A percentile compares a stretch with the other conserved stretches of the same genome.
These are phyloP conservation scores for Prenolepis imparis DNA, from an alignment of 2,888 invertebrate genomes.

Conservation along the genomic window DNA sequence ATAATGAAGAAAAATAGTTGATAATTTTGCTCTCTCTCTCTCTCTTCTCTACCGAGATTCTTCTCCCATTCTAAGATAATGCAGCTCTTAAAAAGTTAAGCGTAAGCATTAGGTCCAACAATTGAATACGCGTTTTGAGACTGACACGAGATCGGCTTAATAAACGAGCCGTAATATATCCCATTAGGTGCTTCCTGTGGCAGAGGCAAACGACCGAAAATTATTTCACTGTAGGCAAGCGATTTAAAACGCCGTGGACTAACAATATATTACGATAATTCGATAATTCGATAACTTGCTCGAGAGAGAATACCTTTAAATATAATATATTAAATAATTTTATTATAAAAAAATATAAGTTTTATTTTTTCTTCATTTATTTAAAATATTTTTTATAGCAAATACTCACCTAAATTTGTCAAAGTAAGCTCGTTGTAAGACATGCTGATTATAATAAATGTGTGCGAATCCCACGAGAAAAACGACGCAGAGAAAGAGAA, in stretches of 20 bases:
- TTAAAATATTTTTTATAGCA: neutral
- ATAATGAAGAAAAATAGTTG: neutral
- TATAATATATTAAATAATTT: neutral
- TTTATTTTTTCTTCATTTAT: neutral
- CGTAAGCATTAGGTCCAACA: slow-evolving; percentile 26
- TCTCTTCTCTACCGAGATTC: too few relatives aligned
- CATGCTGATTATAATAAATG: slow-evolving; percentile 93
- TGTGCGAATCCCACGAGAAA: slow-evolving; percentile 95
- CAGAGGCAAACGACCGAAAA: slow-evolving; percentile 66
- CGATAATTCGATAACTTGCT: slow-evolving; percentile 12
- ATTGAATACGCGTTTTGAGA: slow-evolving; percentile 54
- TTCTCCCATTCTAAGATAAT: slow-evolving; percentile 43
- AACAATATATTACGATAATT: slow-evolving; percentile 27
- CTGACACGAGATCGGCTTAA: slow-evolving; percentile 45
- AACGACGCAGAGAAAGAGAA: slow-evolving; percentile 93
- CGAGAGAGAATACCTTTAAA: neutral
- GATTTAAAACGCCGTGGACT: slow-evolving; percentile 2
- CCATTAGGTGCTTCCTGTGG: slow-evolving; percentile 73
- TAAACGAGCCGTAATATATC: slow-evolving; percentile 69
- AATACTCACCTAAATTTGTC: slow-evolving; percentile 89
- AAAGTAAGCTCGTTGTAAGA: slow-evolving; percentile 93
- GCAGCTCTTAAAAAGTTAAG: slow-evolving; percentile 38
- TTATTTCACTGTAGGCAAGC: slow-evolving; percentile 58
- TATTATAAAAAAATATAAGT: neutral
- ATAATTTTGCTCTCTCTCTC: too few relatives aligned